Evolutionary conservation across 2,888 invertebrate genomes (phyloP).

Genomic region (Cephonodes hylas): DNA sequence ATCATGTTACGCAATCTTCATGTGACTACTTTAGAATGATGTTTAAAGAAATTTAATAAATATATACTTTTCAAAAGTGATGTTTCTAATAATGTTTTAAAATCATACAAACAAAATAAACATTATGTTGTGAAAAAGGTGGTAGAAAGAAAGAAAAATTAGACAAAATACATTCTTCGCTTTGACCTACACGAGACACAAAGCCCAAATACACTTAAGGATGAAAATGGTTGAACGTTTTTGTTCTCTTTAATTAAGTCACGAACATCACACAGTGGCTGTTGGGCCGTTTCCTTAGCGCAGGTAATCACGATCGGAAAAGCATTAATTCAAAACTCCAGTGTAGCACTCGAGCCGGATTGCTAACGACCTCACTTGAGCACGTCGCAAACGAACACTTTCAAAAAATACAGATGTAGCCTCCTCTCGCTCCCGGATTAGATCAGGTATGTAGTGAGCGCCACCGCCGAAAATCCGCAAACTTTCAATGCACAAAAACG

Average conservation of each 20-base stretch:
- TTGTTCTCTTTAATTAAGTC: conserved; percentile 62
- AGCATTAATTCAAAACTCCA: conserved; percentile 67
- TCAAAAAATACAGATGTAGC: conserved; percentile 31
- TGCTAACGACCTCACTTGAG: conserved; percentile 56
- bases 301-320: conserved; percentile 64
- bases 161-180: neutral
- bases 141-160: neutral
- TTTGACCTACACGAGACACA: neutral
- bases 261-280: conserved; percentile 52
- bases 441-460: conserved; percentile 10
- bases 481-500: neutral
- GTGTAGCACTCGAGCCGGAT: conserved; percentile 46
- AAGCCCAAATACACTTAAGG: conserved; percentile 21
- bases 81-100: no score
- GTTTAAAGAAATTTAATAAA: no score
- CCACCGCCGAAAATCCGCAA: neutral
- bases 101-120: no score
- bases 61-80: no score
- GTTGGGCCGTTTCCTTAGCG: conserved; percentile 47
- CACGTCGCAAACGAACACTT: conserved; percentile 53
- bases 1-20: no score
- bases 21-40: no score
- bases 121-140: no score
- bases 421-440: conserved; percentile 11
- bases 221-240: conserved; percentile 49